A percentile compares a stretch with the other conserved stretches of the same genome.
These are phyloP conservation scores for Hipparchia semele DNA, from an alignment of 2,888 invertebrate species.

Conservation along the genomic window DNA sequence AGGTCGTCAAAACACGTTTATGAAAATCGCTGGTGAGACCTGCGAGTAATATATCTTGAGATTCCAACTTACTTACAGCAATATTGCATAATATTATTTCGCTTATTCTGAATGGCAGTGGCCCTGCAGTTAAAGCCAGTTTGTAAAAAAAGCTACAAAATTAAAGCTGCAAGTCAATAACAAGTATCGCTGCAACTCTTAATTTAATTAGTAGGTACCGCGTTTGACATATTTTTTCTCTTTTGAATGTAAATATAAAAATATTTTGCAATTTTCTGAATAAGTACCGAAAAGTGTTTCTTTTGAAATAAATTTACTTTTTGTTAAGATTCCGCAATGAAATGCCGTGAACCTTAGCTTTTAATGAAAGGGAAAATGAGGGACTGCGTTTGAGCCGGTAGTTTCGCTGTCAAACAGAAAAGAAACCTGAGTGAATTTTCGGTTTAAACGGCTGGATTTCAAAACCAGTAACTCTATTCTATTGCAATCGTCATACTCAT, in stretches of 20 bases:
- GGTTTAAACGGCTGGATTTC: too few species aligned
- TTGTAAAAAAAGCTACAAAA: constrained; percentile 1
- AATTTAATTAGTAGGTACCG: constrained; percentile 15
- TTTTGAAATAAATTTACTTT: constrained; percentile 10
- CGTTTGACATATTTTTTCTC: constrained; percentile 17
- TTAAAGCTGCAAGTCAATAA: constrained; percentile 1
- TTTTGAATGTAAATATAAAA: constrained; percentile 21
- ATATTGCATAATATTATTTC: too few species aligned
- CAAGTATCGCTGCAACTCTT: neutral
- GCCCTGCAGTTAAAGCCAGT: neutral
- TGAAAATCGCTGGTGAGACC: too few species aligned
- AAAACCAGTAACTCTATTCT: too few species aligned
- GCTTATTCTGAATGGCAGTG: neutral
- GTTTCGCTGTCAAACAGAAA: too few species aligned
- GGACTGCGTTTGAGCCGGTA: too few species aligned
- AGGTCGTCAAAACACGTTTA: too few species aligned
- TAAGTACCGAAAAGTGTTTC: neutral
- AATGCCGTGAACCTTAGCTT: neutral
- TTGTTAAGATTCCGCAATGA: neutral
- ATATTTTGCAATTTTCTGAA: constrained; percentile 3
- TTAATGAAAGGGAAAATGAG: too few species aligned
- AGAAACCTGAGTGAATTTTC: too few species aligned
- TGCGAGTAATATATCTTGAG: too few species aligned
- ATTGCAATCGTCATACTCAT: too few species aligned
- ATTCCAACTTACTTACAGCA: too few species aligned